phyloP scores from a whole-genome alignment of 1,140 invertebrate genomes.

The Chymomyza costata region DNA sequence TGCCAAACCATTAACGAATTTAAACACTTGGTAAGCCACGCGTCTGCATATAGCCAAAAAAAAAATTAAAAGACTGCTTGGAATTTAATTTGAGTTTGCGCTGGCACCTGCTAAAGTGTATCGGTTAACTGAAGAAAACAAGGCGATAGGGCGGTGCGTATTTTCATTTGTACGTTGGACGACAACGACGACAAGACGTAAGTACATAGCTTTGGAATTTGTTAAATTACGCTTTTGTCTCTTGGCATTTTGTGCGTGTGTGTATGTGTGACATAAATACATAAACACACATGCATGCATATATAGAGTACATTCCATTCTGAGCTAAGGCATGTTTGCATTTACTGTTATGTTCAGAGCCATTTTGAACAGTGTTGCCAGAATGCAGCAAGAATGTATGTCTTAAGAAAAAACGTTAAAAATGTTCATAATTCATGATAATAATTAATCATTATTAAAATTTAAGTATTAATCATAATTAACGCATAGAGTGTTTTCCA shows the following conservation, averaged over 20 bases:
- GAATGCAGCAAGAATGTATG: neutral
- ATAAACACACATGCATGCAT: conserved; percentile 7
- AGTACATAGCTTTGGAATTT: conserved; percentile 57
- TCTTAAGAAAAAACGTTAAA: too few species aligned
- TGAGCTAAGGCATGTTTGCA: conserved; percentile 29
- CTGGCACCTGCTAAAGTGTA: conserved; percentile 40
- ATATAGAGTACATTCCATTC: neutral
- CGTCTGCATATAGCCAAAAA: conserved; percentile 23
- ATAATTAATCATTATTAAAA: neutral
- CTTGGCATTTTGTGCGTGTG: neutral
- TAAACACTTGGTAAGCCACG: too few species aligned
- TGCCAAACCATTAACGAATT: too few species aligned
- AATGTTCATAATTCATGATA: conserved; percentile 27
- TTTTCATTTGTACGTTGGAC: conserved; percentile 58
- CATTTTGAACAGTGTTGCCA: conserved; percentile 23
- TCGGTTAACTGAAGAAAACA: conserved; percentile 27
- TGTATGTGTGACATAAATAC: conserved; percentile 19
- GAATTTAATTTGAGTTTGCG: conserved; percentile 20
- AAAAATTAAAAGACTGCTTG: conserved; percentile 23
- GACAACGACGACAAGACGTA: conserved; percentile 67
- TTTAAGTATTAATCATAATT: conserved; percentile 14
- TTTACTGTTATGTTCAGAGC: conserved; percentile 25
- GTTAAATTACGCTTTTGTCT: conserved; percentile 41
- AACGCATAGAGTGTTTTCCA: conserved; percentile 11
- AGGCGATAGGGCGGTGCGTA: conserved; percentile 32